A percentile compares a stretch with the other conserved stretches of the same genome.
Evolutionary conservation across 2,797 vertebrate genomes (phyloP).

Genomic region (Hydrophis major): DNA sequence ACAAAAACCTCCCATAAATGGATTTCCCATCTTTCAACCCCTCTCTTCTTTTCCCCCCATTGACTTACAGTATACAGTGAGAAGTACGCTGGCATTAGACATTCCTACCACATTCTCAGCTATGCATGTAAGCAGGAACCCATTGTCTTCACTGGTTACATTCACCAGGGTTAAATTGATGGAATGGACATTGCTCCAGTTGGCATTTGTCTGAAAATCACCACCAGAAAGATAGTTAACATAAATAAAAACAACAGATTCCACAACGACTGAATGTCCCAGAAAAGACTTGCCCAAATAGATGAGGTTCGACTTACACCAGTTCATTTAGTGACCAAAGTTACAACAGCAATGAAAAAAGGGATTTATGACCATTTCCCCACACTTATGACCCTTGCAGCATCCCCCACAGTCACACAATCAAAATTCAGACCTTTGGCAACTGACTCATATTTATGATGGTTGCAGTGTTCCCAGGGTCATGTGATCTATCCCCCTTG

Average conservation of each 20-base stretch:
- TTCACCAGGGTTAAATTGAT: slow-evolving; percentile 96
- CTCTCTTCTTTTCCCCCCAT: neutral
- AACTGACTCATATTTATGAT: neutral
- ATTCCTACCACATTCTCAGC: slow-evolving; percentile 97
- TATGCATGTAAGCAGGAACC: slow-evolving; percentile 90
- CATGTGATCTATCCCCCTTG: neutral
- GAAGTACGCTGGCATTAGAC: slow-evolving; percentile 92
- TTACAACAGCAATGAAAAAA: neutral
- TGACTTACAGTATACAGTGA: slow-evolving; percentile 92
- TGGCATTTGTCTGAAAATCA: slow-evolving; percentile 86
- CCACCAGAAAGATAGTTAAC: slow-evolving; percentile 17
- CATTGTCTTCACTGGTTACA: slow-evolving; percentile 93
- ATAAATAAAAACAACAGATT: neutral
- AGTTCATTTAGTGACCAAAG: neutral
- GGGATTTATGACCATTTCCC: neutral
- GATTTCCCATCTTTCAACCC: neutral
- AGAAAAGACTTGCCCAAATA: neutral
- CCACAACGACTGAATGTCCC: too few relatives aligned
- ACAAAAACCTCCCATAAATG: neutral
- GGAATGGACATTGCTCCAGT: slow-evolving; percentile 94
- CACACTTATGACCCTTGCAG: neutral
- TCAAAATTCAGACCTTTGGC: neutral
- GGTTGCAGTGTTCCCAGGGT: neutral
- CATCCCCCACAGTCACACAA: rapidly evolving
- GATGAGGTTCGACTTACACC: neutral